Conservation (phyloP, 1,140 invertebrate species). For the Leptinotarsa undecemlineata region DNA sequence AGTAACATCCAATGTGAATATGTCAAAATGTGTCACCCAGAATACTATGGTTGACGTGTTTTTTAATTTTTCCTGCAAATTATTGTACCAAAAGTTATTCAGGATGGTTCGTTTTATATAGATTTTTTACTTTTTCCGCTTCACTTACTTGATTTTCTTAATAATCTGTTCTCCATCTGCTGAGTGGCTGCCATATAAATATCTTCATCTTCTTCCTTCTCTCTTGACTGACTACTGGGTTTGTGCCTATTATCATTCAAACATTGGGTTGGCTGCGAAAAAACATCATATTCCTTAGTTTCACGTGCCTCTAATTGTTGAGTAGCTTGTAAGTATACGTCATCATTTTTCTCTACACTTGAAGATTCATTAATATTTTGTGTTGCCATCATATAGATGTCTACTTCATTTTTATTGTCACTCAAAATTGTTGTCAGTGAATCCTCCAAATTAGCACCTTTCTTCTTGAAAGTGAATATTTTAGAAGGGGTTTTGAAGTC, state of each 20-base stretch:
- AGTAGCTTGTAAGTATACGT: conserved; percentile 27
- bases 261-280: conserved; percentile 24
- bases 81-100: no score
- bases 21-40: no score
- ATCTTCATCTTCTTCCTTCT: conserved; percentile 25
- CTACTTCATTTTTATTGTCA: conserved; percentile 30
- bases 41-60: no score
- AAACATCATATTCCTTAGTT: conserved; percentile 10
- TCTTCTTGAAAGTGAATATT: conserved; percentile 13
- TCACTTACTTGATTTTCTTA: not conserved
- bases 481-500: conserved; percentile 14
- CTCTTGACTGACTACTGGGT: not conserved
- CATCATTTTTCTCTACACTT: conserved; percentile 22
- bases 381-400: conserved; percentile 31
- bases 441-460: not conserved
- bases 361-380: conserved; percentile 24
- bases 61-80: no score
- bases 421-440: conserved; percentile 14
- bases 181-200: conserved; percentile 32
- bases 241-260: not conserved
- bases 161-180: not conserved
- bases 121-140: not conserved
- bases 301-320: not conserved
- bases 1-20: no score
- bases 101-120: no score